These are phyloP conservation scores for Limonius californicus DNA, from an alignment of 1,140 invertebrate species.

Conservation along the genomic window DNA sequence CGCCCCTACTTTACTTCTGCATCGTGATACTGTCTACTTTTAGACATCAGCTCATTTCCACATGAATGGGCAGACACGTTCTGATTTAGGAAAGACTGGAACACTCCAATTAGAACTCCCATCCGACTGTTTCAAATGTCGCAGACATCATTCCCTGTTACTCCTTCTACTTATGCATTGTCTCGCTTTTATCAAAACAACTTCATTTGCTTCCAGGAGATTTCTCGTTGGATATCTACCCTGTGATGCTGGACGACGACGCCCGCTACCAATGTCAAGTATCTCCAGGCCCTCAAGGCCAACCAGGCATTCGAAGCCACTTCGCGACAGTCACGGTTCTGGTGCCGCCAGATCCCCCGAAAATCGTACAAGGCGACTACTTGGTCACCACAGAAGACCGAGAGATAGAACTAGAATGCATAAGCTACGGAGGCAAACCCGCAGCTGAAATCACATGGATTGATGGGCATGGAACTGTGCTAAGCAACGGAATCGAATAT, in stretches of 20 bases:
- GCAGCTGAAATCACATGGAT: constrained; percentile 93
- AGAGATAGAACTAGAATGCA: constrained; percentile 84
- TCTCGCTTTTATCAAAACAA: no score
- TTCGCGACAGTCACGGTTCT: constrained; percentile 81
- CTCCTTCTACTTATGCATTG: no score
- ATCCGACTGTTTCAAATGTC: no score
- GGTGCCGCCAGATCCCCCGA: constrained; percentile 83
- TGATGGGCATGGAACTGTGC: constrained; percentile 73
- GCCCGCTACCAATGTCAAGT: constrained; percentile 90
- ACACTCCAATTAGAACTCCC: no score
- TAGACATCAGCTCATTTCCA: background rate
- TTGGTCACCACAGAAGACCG: constrained; percentile 82
- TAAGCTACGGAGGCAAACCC: constrained; percentile 85
- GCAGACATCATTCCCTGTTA: no score
- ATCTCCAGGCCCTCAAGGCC: constrained; percentile 61
- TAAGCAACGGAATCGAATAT: constrained; percentile 71
- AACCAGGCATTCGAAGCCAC: constrained; percentile 74
- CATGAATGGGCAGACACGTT: background rate
- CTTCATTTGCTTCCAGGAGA: constrained; percentile 59
- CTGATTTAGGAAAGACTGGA: no score
- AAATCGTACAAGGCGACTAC: constrained; percentile 79
- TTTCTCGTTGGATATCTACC: constrained; percentile 80
- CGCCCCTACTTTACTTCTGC: background rate
- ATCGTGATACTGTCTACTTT: background rate
- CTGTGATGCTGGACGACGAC: constrained; percentile 86